phyloP scores from a whole-genome alignment of 2,888 invertebrate species.

The Poecilobothrus nobilitatus region DNA sequence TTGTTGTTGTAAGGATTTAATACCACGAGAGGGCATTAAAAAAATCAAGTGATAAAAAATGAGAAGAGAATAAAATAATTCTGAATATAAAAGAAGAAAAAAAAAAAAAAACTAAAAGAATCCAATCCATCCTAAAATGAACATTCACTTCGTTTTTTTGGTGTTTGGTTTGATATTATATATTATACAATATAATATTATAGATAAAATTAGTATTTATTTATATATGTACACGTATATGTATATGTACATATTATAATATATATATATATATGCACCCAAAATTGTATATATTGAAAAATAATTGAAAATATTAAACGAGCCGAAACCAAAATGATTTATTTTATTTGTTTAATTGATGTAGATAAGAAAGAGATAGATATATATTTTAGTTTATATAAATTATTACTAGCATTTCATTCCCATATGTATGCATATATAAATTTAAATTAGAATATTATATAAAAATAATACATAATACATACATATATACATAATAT shows the following conservation, averaged over 20 bases:
- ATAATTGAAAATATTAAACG: neutral
- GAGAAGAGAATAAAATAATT: too few species aligned
- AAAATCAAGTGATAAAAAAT: neutral
- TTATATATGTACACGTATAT: too few species aligned
- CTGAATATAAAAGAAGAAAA: too few species aligned
- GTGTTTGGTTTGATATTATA: too few species aligned
- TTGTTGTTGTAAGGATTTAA: neutral
- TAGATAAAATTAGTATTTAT: too few species aligned
- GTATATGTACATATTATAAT: too few species aligned
- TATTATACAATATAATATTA: too few species aligned
- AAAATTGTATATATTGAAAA: neutral
- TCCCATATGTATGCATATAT: neutral
- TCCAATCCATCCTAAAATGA: neutral
- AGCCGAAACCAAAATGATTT: neutral
- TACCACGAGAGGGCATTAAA: conserved; percentile 1
- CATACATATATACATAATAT: too few species aligned
- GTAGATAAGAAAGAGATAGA: neutral
- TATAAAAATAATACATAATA: too few species aligned
- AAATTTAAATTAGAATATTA: too few species aligned
- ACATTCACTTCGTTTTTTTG: too few species aligned
- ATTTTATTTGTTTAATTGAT: neutral
- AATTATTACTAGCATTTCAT: neutral
- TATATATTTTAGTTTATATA: neutral
- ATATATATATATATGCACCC: too few species aligned
- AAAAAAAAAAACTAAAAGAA: neutral